Conservation (phyloP, 2,113 vertebrate species). For the Microtus richardsoni region DNA sequence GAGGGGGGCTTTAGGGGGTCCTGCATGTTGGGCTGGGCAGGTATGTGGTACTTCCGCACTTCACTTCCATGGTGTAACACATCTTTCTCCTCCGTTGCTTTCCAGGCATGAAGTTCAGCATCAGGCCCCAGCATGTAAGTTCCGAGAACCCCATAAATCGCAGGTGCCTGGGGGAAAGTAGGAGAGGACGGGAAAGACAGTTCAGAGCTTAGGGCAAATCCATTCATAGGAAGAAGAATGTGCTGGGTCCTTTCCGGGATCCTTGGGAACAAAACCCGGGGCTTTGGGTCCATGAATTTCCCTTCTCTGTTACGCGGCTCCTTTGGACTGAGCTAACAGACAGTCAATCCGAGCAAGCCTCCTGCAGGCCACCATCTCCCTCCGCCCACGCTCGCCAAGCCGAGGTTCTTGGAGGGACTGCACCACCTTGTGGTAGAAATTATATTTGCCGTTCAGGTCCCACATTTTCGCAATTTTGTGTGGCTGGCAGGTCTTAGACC, state of each 20-base stretch:
- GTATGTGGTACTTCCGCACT: too few species aligned
- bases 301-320: conserved; percentile 43
- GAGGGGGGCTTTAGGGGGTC: background rate
- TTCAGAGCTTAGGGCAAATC: background rate
- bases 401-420: conserved; percentile 55
- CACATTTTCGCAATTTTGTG: background rate
- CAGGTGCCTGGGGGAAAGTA: background rate
- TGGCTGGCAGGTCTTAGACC: background rate
- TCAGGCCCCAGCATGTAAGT: conserved; percentile 88
- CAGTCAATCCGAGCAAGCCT: conserved; percentile 52
- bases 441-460: background rate
- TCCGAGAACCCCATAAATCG: conserved; percentile 9
- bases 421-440: conserved; percentile 85
- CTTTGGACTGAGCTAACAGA: conserved; percentile 60
- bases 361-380: background rate
- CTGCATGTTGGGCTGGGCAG: background rate
- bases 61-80: conserved; percentile 34
- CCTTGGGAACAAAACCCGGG: conserved; percentile 57
- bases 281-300: conserved; percentile 69
- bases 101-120: conserved; percentile 88
- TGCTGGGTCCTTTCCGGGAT: conserved; percentile 35
- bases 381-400: accelerated
- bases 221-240: conserved; percentile 64
- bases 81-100: conserved; percentile 77
- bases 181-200: conserved; percentile 35